A percentile compares a stretch with the other conserved stretches of the same genome.
These are phyloP conservation scores for Pangasius sanitwongsei DNA, from an alignment of 2,797 vertebrate species.

Conservation along the genomic window DNA sequence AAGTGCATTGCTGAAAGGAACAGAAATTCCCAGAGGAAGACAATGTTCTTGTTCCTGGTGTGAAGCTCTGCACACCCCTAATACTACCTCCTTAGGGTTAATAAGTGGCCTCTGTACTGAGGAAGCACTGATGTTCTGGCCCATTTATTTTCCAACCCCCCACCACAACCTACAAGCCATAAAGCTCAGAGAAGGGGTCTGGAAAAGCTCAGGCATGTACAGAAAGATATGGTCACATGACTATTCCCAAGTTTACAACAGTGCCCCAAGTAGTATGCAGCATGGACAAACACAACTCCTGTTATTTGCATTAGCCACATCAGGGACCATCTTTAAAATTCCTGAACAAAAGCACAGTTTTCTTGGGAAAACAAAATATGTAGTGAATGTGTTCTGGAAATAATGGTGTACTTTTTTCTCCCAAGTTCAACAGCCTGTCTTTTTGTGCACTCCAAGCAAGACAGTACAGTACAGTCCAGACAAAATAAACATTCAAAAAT, in stretches of 20 bases:
- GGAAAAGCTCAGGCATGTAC: slow-evolving; percentile 38
- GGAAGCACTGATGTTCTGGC: slow-evolving; percentile 2
- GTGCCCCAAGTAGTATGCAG: slow-evolving; percentile 18
- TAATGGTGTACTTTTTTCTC: neutral
- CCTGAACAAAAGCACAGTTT: slow-evolving; percentile 2
- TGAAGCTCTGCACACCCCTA: neutral
- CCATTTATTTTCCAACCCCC: neutral
- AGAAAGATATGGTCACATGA: slow-evolving; percentile 35
- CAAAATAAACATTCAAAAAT: slow-evolving; percentile 7
- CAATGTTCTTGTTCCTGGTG: neutral
- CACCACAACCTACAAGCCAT: neutral
- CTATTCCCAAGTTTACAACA: slow-evolving; percentile 18
- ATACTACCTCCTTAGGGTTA: slow-evolving; percentile 2
- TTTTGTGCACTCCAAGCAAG: slow-evolving; percentile 5
- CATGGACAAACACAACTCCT: slow-evolving; percentile 29
- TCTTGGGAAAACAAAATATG: slow-evolving; percentile 17
- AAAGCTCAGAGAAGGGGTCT: slow-evolving; percentile 25
- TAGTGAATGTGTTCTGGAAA: slow-evolving; percentile 27
- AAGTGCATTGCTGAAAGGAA: neutral
- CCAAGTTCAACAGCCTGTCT: slow-evolving; percentile 17
- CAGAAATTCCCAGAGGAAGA: neutral
- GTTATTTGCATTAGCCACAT: slow-evolving; percentile 42
- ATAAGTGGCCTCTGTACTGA: slow-evolving; percentile 8
- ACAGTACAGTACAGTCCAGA: slow-evolving; percentile 5
- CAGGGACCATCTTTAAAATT: slow-evolving; percentile 39